Base-by-base conservation (phyloP, 2,888 invertebrate species). In the Pherbina coryleti region DNA sequence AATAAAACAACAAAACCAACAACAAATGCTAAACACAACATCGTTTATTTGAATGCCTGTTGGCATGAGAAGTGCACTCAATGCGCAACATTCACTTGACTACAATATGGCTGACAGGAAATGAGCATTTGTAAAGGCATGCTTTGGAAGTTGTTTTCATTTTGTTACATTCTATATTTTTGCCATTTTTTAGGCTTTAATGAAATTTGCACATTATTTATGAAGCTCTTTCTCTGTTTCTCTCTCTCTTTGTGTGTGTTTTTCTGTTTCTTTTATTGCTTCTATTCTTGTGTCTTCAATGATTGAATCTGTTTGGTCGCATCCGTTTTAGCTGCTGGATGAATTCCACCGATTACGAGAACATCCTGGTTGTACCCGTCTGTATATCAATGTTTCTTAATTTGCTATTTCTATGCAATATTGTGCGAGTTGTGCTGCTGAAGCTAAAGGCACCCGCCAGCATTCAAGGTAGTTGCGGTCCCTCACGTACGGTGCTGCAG, bases 371-470 rank as follows among this genome's bases (percentile, higher is more conserved):
- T 72, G 93, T 94, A 80, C 94, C 95, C 44, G 97, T 96, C 37
- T 94, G 93, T 86, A 92, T 93, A 74, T 95, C 96, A 53, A 94
- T 97, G 89, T 91, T 95, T 84, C 92, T 96, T 81, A 97, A 97
- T 90, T 91, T 97, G 66, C 91, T 94, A 82, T 97, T 97, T 90
- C 92, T 97, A 81, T 95, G 95, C 90, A 97, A 97, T 91, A 97
- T 97, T 85, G 95, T 97, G 79, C 92, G 97, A 82, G 97, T 97
- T 75, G 92, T 97, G 79, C 92, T 96, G 84, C 92, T 94, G 74
- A 97, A 97, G 89, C 90, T 97, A 83, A 93, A 95, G 82, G 95
- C 94, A 55, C 90, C 90, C n/a, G 90, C 89, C 69, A 93, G 93
- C 73, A 94, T 95, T 1, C 93, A 92, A 81, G 92, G 90, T 82